Base-by-base conservation (phyloP, 1,140 invertebrate species). In the Sitobion miscanthi region DNA sequence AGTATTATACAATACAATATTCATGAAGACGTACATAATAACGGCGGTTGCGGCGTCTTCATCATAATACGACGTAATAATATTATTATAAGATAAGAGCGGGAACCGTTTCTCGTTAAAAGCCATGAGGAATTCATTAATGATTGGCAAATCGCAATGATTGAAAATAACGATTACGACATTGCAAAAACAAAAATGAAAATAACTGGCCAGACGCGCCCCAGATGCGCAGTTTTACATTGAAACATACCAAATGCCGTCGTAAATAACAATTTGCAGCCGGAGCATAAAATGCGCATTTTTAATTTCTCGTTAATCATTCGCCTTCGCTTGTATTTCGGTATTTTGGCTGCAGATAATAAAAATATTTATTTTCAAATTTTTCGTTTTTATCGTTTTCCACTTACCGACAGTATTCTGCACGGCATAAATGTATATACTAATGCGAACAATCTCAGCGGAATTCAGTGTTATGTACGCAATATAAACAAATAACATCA, bases 341-440 rank as follows among this genome's bases (percentile, higher is more conserved):
- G 38, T 85, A 86, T 47, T 88, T 88, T 49, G 45, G 47, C 47
- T 30, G 30, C 0, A 49, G 47, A 88, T 49, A 88, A 88, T n/a
- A 88, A 49, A 88, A n/a, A 88, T 20, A 88, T 49, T 88, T 52
- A 88, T 88, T 88, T 88, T 88, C 30, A n/a, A 88, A 88, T 88
- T 52, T 45, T 30, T 2, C 38, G 8, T 42, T 83, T 83, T 83
- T 83, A 38, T 42, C 21, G 35, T 42, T 77, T 77, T 14, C 14
- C n/a, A 17, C 21, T 83, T 38, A 38, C 35, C 7, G 17, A 38
- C 35, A 83, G 30, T 83, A 38, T 83, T 85, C 21, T 85, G 30
- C 42, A 4, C 30, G 11, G 14, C n/a, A 77, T 77, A 77, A n/a
- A 77, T 77, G 17, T 77, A 77, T 77, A 77, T n/a, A 77, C 6